Percentiles rank a stretch among this genome's conserved stretches.
Conservation (phyloP, 1,140 invertebrate species). For the Psilanteris sp. region DNA sequence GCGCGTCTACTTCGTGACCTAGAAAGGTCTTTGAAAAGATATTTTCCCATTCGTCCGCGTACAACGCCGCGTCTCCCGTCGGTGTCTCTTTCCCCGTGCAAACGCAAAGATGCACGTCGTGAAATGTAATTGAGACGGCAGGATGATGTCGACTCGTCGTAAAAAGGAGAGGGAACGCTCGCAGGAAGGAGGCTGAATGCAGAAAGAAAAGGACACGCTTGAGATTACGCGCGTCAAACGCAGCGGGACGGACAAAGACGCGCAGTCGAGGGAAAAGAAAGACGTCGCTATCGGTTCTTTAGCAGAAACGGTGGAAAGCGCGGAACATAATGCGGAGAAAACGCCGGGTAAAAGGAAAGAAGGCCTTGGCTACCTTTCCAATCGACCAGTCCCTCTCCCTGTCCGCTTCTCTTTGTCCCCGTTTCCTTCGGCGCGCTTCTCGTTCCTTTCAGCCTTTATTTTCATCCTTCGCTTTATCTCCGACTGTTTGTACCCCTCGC, state of each 20-base stretch:
- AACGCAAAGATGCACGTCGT: slow-evolving; percentile 65
- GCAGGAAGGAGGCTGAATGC: slow-evolving; percentile 11
- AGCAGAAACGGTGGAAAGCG: slow-evolving; percentile 72
- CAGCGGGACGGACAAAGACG: slow-evolving; percentile 13
- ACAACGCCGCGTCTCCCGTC: slow-evolving; percentile 58
- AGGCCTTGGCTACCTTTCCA: slow-evolving; percentile 74
- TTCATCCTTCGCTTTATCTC: slow-evolving; percentile 56
- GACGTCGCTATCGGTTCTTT: slow-evolving; percentile 21
- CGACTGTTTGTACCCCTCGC: slow-evolving; percentile 61
- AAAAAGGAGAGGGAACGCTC: not conserved
- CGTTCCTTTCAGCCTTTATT: slow-evolving; percentile 70
- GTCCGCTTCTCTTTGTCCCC: slow-evolving; percentile 50
- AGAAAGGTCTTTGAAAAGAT: slow-evolving; percentile 76
- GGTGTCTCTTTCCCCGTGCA: slow-evolving; percentile 30
- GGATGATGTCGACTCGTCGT: slow-evolving; percentile 21
- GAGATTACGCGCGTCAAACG: slow-evolving; percentile 36
- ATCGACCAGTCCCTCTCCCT: slow-evolving; percentile 64
- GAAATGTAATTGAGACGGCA: slow-evolving; percentile 73
- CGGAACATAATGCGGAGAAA: slow-evolving; percentile 73
- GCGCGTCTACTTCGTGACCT: slow-evolving; percentile 74
- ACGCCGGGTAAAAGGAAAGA: slow-evolving; percentile 74
- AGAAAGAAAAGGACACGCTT: slow-evolving; percentile 38
- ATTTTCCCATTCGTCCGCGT: slow-evolving; percentile 79
- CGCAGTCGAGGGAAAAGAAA: slow-evolving; percentile 19
- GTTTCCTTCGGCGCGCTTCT: slow-evolving; percentile 73